These are phyloP conservation scores for Alectura lathami DNA, from an alignment of 2,113 vertebrate genomes.

Conservation along the genomic window DNA sequence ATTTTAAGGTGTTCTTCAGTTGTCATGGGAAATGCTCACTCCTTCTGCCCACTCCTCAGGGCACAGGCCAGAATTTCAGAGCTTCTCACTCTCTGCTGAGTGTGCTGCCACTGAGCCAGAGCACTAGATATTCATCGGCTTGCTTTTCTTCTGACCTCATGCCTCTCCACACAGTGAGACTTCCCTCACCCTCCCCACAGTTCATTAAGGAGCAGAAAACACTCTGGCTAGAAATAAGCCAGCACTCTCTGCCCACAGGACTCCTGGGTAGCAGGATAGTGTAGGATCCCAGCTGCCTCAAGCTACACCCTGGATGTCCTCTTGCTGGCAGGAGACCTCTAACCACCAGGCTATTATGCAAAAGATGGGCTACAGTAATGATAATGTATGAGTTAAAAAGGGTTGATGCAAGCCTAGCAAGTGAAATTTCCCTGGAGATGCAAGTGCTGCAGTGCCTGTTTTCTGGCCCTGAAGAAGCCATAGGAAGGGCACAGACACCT, in stretches of 20 bases:
- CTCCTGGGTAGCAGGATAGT: accelerated
- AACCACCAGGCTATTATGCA: not conserved
- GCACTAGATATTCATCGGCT: accelerated
- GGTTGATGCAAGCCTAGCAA: not conserved
- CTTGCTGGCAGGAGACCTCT: not conserved
- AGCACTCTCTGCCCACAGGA: not conserved
- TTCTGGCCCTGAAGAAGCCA: not conserved
- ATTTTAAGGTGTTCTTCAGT: not conserved
- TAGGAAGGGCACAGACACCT: not conserved
- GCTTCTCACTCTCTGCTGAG: not conserved
- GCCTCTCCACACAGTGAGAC: not conserved
- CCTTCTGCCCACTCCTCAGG: not conserved
- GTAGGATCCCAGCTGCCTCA: not conserved
- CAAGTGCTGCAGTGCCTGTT: not conserved
- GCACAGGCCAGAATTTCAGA: not conserved
- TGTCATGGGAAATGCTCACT: not conserved
- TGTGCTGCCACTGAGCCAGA: accelerated
- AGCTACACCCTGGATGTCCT: not conserved
- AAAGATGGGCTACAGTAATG: not conserved
- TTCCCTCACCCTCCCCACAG: accelerated
- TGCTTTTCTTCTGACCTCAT: accelerated
- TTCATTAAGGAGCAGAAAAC: not conserved
- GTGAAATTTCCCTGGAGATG: not conserved
- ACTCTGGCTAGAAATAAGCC: not conserved
- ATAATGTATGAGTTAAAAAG: not conserved